A percentile compares a stretch with the other conserved stretches of the same genome.
Evolutionary conservation across 2,888 invertebrate species (phyloP).

Genomic region (Eubasilissa splendida): DNA sequence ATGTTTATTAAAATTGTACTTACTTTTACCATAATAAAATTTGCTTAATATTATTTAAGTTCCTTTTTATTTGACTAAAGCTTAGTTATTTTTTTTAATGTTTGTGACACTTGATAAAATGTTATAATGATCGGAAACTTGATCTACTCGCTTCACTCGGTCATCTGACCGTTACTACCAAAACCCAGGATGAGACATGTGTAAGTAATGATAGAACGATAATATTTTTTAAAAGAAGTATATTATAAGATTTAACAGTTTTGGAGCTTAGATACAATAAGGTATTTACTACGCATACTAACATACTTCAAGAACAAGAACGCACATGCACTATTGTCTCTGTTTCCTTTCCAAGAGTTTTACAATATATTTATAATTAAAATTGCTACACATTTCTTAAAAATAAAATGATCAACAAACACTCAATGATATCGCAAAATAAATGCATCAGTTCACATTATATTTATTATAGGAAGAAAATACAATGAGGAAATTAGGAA

Average conservation of each 20-base stretch:
- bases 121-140: no score
- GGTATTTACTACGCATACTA: conserved; percentile 47
- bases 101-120: no score
- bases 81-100: no score
- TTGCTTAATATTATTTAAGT: neutral
- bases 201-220: conserved; percentile 1
- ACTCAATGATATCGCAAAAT: neutral
- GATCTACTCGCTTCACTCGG: no score
- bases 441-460: conserved; percentile 41
- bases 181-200: neutral
- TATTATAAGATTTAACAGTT: conserved; percentile 53
- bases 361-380: conserved; percentile 40
- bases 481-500: conserved; percentile 4
- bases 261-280: conserved; percentile 48
- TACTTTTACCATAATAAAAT: conserved; percentile 6
- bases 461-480: conserved; percentile 26
- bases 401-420: conserved; percentile 45
- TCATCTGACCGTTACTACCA: no score
- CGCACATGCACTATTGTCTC: conserved; percentile 53
- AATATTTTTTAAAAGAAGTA: conserved; percentile 52
- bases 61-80: no score
- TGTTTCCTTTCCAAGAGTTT: conserved; percentile 48
- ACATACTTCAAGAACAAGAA: conserved; percentile 49
- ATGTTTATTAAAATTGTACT: neutral
- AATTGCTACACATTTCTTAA: conserved; percentile 44